phyloP scores from a whole-genome alignment of 1,140 invertebrate genomes.

The Leptinotarsa lineolata region DNA sequence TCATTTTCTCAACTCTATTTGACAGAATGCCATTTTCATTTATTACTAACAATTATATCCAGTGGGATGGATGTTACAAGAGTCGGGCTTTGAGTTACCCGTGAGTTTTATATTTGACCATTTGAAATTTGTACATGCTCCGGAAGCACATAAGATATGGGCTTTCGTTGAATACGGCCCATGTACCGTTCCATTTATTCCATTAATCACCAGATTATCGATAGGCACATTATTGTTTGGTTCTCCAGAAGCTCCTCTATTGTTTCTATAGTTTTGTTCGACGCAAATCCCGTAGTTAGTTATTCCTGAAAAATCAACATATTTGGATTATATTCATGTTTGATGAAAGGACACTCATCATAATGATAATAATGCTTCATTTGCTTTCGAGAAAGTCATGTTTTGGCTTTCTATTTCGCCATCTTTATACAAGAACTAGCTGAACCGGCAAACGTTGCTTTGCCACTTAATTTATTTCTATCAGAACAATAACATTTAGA shows the following conservation, averaged over 20 bases:
- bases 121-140: slow-evolving; percentile 30
- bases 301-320: slow-evolving; percentile 28
- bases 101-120: slow-evolving; percentile 2
- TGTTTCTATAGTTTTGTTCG: slow-evolving; percentile 34
- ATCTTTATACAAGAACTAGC: no score
- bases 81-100: background rate
- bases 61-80: background rate
- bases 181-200: slow-evolving; percentile 28
- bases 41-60: background rate
- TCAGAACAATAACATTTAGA: no score
- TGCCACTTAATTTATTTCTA: no score
- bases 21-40: background rate
- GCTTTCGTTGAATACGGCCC: slow-evolving; percentile 29
- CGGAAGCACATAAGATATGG: slow-evolving; percentile 33
- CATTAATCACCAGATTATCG: slow-evolving; percentile 20
- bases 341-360: no score
- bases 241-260: slow-evolving; percentile 24
- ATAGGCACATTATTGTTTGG: slow-evolving; percentile 34
- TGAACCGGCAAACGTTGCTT: no score
- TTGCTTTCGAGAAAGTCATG: no score
- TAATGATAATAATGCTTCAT: no score
- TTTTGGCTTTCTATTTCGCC: no score
- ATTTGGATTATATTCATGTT: no score
- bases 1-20: background rate
- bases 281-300: slow-evolving; percentile 33